phyloP scores from a whole-genome alignment of 2,797 vertebrate species.

The Sitta carolinensis region DNA sequence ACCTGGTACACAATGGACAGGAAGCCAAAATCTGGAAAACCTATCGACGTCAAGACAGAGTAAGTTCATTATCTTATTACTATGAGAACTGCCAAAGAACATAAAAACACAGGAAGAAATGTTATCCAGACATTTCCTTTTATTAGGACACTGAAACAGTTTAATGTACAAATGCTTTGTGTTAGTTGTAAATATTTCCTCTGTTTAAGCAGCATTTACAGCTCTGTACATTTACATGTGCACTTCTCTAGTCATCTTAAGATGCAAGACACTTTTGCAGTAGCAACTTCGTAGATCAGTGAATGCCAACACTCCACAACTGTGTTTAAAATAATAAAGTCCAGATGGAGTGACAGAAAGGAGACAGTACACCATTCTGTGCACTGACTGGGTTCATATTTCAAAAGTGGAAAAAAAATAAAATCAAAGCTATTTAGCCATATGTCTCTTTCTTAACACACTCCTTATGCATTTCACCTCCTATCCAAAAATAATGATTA shows the following conservation, averaged over 20 bases:
- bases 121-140: conserved; percentile 21
- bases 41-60: neutral
- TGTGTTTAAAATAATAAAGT: conserved; percentile 71
- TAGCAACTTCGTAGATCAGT: conserved; percentile 64
- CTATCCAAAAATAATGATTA: conserved; percentile 17
- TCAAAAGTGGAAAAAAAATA: conserved; percentile 60
- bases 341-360: conserved; percentile 73
- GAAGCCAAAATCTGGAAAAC: neutral
- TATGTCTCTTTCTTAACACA: conserved; percentile 64
- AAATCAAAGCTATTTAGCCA: conserved; percentile 66
- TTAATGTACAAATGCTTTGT: conserved; percentile 37
- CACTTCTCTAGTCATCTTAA: conserved; percentile 37
- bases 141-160: conserved; percentile 38
- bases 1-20: neutral
- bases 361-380: conserved; percentile 64
- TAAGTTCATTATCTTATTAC: neutral
- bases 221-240: neutral
- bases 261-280: conserved; percentile 18
- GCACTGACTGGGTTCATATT: conserved; percentile 66
- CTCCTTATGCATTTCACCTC: conserved; percentile 58
- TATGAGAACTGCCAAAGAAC: neutral
- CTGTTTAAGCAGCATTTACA: conserved; percentile 37
- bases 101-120: neutral
- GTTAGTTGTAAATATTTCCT: conserved; percentile 23
- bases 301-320: conserved; percentile 47